Conservation (phyloP, 2,888 invertebrate genomes). For the Liposcelis brunnea region DNA sequence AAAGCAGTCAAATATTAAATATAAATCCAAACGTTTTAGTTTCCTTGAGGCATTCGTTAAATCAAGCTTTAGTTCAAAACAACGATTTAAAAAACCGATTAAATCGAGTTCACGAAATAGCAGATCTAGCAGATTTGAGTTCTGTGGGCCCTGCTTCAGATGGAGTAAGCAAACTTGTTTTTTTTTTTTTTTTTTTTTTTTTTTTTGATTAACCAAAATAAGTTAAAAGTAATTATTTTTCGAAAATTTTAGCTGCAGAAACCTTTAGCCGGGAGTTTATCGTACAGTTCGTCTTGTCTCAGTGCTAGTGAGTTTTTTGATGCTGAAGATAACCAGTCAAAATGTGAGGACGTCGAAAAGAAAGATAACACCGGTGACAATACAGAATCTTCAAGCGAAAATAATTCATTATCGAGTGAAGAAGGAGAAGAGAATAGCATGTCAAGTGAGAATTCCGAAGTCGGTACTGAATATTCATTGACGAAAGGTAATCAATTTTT, state of each 20-base stretch:
- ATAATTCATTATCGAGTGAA: slow-evolving; percentile 12
- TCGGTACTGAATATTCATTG: slow-evolving; percentile 23
- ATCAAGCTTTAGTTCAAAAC: slow-evolving; percentile 55
- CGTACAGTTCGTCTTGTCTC: slow-evolving; percentile 59
- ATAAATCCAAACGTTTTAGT: slow-evolving; percentile 26
- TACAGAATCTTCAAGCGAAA: slow-evolving; percentile 7
- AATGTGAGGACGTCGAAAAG: slow-evolving; percentile 13
- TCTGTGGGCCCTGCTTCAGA: slow-evolving; percentile 38
- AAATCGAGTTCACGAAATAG: slow-evolving; percentile 42
- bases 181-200: slow-evolving; percentile 6
- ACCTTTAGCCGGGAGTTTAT: slow-evolving; percentile 44
- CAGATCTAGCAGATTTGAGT: slow-evolving; percentile 41
- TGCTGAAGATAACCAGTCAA: slow-evolving; percentile 40
- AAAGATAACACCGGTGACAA: slow-evolving; percentile 14
- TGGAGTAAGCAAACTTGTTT: slow-evolving; percentile 24
- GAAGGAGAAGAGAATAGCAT: slow-evolving; percentile 27
- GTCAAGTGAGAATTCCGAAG: slow-evolving; percentile 47
- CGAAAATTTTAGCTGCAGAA: slow-evolving; percentile 28
- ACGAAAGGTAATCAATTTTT: too few relatives aligned
- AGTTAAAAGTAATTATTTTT: slow-evolving; percentile 11
- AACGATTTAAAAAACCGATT: slow-evolving; percentile 47
- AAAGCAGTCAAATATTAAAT: slow-evolving; percentile 15
- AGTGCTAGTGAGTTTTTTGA: slow-evolving; percentile 67
- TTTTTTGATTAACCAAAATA: slow-evolving; percentile 7
- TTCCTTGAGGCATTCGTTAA: slow-evolving; percentile 39